A percentile compares a stretch with the other conserved stretches of the same genome.
Evolutionary conservation across 1,140 invertebrate genomes (phyloP).

Genomic region (Drosophila lacteicornis): DNA sequence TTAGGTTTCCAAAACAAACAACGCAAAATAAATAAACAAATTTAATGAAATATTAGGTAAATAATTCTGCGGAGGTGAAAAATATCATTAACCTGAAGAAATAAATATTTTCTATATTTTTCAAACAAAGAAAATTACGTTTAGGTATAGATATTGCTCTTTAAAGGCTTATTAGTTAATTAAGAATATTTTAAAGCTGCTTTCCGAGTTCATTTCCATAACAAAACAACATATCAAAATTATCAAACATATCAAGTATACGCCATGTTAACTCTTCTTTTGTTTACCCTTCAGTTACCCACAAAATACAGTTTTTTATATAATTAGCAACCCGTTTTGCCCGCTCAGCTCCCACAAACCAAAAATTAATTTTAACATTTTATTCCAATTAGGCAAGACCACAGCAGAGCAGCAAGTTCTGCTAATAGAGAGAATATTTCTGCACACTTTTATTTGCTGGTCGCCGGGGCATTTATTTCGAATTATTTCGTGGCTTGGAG

Average conservation of each 20-base stretch:
- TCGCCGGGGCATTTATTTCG: conserved; percentile 18
- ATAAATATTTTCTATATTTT: not conserved
- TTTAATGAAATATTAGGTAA: not conserved
- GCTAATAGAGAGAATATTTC: conserved; percentile 16
- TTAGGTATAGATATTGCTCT: not conserved
- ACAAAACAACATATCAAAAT: not conserved
- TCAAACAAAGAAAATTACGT: not conserved
- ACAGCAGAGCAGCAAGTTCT: conserved; percentile 11
- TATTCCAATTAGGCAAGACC: conserved; percentile 26
- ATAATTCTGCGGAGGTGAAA: too few relatives aligned
- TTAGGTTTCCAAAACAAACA: conserved; percentile 9
- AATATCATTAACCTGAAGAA: too few relatives aligned
- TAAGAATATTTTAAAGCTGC: not conserved
- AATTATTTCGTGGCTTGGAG: conserved; percentile 53
- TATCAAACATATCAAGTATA: conserved; percentile 2
- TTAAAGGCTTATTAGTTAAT: not conserved
- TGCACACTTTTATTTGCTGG: conserved; percentile 5
- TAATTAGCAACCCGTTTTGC: conserved; percentile 4
- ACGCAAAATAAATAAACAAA: conserved; percentile 3
- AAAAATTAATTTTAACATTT: conserved; percentile 9
- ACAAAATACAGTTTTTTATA: not conserved
- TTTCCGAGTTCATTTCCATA: not conserved
- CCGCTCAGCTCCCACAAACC: not conserved
- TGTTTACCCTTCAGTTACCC: not conserved
- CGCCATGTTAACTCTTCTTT: not conserved